Conservation (phyloP, 2,888 invertebrate genomes). For the Lumbricus terrestris region DNA sequence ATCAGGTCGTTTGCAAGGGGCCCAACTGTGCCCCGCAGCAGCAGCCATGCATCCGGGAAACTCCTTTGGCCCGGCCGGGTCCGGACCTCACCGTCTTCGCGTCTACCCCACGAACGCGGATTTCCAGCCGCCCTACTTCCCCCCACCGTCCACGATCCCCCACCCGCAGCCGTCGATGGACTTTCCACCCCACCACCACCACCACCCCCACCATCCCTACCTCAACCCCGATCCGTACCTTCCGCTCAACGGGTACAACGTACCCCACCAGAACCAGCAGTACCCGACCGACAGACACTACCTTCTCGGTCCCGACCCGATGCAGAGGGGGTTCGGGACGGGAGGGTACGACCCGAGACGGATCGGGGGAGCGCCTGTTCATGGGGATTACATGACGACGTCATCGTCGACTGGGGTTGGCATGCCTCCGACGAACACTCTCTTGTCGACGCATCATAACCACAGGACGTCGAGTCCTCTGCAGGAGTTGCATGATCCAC, state of each 20-base stretch:
- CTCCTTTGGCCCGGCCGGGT: not conserved
- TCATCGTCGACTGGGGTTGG: not conserved
- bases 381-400: not conserved
- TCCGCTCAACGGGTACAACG: not conserved
- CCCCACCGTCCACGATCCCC: not conserved
- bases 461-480: not conserved
- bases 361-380: not conserved
- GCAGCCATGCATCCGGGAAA: conserved; percentile 7
- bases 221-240: not conserved
- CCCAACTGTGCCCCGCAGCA: not conserved
- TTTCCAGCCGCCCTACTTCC: conserved; percentile 17
- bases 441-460: not conserved
- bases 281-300: conserved; percentile 11
- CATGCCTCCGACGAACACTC: not conserved
- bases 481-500: not conserved
- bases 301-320: not conserved
- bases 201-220: not conserved
- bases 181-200: not conserved
- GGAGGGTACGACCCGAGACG: not conserved
- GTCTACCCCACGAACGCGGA: conserved; percentile 5
- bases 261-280: conserved; percentile 12
- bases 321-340: not conserved
- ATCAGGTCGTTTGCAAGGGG: not conserved
- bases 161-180: not conserved
- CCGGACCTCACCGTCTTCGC: not conserved